Evolutionary conservation across 2,888 invertebrate species (phyloP), one percentile per base, ranked within the genome.

Genomic region (Cyaniris semiargus): DNA sequence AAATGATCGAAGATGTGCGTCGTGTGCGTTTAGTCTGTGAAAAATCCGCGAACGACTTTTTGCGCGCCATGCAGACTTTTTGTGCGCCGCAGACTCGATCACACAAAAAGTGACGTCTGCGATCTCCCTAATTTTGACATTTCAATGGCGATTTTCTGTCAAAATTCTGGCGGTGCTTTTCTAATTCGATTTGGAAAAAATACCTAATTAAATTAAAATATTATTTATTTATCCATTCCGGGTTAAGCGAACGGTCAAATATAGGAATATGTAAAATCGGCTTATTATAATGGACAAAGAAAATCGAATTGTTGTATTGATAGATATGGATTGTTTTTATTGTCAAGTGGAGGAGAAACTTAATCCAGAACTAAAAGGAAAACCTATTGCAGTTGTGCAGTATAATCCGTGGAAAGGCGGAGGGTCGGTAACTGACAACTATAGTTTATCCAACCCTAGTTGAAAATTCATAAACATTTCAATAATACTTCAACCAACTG

Each of bases 281-380:
- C 6, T 66, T 6, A 31, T 31, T 34, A 78, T 38, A 78, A 95
- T 95, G 95, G 89, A 94, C 75, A 87, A 86, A 80, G 91, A 93
- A 81, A 95, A 96, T 80, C 92, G 97, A 81, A 95, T 98, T 27
- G 95, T 99, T 27, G 96, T 97, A 70, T 94, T 99, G 76, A 96
- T 99, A 76, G 99, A 99, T 88, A 99, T 99, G 99, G 99, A 99
- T 89, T 99, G 99, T 91, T 99, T 99, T 92, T 99, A 98, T 90
- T 99, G 99, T 84, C 99, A 99, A 95, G 99, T 99, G 1, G 99
- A 99, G 92, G 97, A 98, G 85, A 96, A 98, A 87, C 91, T 97
- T n/a, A 95, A 97, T 86, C 98, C 99, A 0, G 93, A 95, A 79
- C 93, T 97, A 80, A 95, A 95, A 88, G 98, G 98, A 75, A 97